phyloP scores from a whole-genome alignment of 2,888 invertebrate species.

The Agrotis ipsilon region DNA sequence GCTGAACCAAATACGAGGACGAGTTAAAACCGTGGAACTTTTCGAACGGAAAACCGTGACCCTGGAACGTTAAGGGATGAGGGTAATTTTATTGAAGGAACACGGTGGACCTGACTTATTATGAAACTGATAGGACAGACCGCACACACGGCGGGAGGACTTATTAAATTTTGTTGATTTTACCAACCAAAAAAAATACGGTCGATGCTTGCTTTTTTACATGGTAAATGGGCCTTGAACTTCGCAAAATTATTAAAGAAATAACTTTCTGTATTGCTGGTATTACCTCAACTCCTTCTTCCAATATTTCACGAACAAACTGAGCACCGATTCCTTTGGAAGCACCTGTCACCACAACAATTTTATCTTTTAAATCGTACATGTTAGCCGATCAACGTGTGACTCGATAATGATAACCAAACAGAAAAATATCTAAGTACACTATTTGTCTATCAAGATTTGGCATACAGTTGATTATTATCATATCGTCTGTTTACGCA shows the following conservation, averaged over 20 bases:
- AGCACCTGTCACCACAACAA: conserved; percentile 74
- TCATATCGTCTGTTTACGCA: background rate
- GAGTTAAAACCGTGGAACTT: too few species aligned
- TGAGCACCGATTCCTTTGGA: conserved; percentile 74
- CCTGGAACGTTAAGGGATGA: too few species aligned
- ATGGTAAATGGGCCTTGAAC: background rate
- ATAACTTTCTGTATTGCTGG: background rate
- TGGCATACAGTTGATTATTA: background rate
- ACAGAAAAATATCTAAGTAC: conserved; percentile 4
- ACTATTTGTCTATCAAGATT: conserved; percentile 1
- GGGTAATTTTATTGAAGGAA: too few species aligned
- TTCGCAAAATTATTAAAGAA: background rate
- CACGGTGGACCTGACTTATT: too few species aligned
- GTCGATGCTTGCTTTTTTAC: too few species aligned
- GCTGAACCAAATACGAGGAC: too few species aligned
- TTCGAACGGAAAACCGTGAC: too few species aligned
- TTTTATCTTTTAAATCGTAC: conserved; percentile 65
- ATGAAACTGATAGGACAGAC: too few species aligned
- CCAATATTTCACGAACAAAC: conserved; percentile 63
- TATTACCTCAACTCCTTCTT: conserved; percentile 73
- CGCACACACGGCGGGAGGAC: too few species aligned
- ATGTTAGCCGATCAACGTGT: conserved; percentile 48
- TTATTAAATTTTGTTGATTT: too few species aligned
- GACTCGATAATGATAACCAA: conserved; percentile 2
- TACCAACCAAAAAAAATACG: too few species aligned